Percentiles rank a stretch among this genome's conserved stretches.
phyloP scores from a whole-genome alignment of 2,113 vertebrate species.

The Gymnarchus niloticus region DNA sequence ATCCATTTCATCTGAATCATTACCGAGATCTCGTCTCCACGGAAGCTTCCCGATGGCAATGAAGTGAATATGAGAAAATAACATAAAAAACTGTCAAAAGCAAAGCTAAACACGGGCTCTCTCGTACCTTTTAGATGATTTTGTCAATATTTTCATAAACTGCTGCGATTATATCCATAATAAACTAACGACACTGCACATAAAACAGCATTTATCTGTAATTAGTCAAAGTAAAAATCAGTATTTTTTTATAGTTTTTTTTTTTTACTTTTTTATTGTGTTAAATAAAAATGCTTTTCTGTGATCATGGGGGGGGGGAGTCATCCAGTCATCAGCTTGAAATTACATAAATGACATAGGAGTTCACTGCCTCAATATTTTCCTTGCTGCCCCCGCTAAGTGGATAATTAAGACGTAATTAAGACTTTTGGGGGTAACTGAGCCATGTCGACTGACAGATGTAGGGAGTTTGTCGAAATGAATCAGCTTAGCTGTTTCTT shows the following conservation, averaged over 20 bases:
- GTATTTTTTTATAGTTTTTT: not conserved
- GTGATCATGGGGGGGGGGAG: not conserved
- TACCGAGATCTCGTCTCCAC: not conserved
- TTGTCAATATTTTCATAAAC: conserved; percentile 3
- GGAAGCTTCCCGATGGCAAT: not conserved
- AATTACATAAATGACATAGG: not conserved
- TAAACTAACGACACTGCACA: not conserved
- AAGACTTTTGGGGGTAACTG: not conserved
- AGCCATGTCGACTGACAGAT: not conserved
- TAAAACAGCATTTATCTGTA: not conserved
- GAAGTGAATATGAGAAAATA: not conserved
- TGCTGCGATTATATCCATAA: not conserved
- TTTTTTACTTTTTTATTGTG: not conserved
- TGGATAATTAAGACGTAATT: not conserved
- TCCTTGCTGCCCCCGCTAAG: not conserved
- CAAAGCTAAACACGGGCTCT: too few relatives aligned
- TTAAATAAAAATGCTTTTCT: not conserved
- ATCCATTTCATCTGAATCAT: conserved; percentile 14
- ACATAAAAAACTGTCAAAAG: not conserved
- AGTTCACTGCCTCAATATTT: not conserved
- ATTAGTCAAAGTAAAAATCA: not conserved
- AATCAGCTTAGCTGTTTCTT: not conserved
- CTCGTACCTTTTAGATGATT: not conserved
- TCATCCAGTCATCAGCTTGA: not conserved
- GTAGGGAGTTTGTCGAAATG: not conserved